Evolutionary conservation across 2,888 invertebrate species (phyloP).

Genomic region (Dicroscelio sp.): DNA sequence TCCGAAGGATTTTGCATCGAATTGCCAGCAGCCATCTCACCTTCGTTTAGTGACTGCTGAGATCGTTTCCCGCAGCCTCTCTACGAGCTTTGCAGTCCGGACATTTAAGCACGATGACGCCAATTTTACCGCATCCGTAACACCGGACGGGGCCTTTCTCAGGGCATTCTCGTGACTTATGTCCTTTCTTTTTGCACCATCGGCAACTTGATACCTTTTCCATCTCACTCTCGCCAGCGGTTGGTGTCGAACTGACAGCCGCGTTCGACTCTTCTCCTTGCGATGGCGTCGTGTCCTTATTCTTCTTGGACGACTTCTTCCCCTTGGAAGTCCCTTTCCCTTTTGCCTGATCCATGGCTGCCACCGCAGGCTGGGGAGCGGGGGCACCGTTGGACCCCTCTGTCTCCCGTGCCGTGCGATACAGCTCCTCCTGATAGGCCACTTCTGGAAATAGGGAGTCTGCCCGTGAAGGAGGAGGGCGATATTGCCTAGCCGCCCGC

Average conservation of each 20-base stretch:
- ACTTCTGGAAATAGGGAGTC: not conserved
- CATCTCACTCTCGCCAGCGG: too few species aligned
- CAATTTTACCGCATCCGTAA: not conserved
- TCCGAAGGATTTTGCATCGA: too few species aligned
- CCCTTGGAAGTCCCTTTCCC: too few species aligned
- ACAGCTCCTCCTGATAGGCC: not conserved
- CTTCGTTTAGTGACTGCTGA: not conserved
- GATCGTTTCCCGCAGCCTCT: conserved; percentile 16
- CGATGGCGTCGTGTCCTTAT: too few species aligned
- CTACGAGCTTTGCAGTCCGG: not conserved
- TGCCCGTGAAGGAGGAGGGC: not conserved
- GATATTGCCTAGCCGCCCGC: not conserved
- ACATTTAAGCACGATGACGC: not conserved
- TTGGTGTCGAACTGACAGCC: too few species aligned
- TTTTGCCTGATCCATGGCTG: too few species aligned
- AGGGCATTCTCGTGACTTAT: not conserved
- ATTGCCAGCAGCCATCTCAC: not conserved
- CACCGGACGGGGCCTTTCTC: not conserved
- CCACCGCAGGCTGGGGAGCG: not conserved
- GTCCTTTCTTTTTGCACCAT: not conserved
- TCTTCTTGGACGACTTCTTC: too few species aligned
- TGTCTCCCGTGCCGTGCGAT: too few species aligned
- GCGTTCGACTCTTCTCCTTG: too few species aligned
- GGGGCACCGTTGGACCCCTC: too few species aligned
- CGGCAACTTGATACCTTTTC: too few species aligned